Evolutionary conservation across 2,113 vertebrate genomes (phyloP).

Genomic region (Larimichthys crocea): DNA sequence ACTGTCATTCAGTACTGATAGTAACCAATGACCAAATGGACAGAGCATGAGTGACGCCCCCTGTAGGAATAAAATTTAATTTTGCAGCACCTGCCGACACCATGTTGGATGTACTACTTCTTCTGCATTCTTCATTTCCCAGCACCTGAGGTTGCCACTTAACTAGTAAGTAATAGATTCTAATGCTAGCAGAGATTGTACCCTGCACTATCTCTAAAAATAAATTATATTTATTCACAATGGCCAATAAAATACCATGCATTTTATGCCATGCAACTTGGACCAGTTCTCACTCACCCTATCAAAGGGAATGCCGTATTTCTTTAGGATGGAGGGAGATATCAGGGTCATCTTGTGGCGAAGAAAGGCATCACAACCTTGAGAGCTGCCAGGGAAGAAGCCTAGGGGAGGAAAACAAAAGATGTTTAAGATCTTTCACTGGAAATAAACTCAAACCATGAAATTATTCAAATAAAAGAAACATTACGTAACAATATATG

Average conservation of each 20-base stretch:
- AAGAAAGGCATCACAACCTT: slow-evolving; percentile 97
- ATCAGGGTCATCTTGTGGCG: slow-evolving; percentile 99
- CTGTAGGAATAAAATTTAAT: no score
- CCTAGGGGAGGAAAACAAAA: slow-evolving; percentile 77
- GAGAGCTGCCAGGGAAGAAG: slow-evolving; percentile 97
- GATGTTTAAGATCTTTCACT: background rate
- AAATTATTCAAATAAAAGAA: background rate
- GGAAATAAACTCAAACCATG: background rate
- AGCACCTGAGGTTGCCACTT: no score
- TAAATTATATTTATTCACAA: no score
- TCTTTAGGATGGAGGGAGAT: slow-evolving; percentile 97
- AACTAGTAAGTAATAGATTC: background rate
- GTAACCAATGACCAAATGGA: no score
- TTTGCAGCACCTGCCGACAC: no score
- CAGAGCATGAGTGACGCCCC: no score
- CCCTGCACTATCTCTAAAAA: background rate
- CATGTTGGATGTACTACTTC: no score
- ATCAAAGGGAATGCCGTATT: slow-evolving; percentile 96
- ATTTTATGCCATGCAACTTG: background rate
- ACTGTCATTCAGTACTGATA: background rate
- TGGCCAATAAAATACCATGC: background rate
- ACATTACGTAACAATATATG: background rate
- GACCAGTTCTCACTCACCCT: slow-evolving; percentile 84
- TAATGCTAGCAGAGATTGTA: background rate
- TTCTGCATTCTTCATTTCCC: no score